Conservation (phyloP, 2,888 invertebrate genomes). For the Tupiocoris notatus region DNA sequence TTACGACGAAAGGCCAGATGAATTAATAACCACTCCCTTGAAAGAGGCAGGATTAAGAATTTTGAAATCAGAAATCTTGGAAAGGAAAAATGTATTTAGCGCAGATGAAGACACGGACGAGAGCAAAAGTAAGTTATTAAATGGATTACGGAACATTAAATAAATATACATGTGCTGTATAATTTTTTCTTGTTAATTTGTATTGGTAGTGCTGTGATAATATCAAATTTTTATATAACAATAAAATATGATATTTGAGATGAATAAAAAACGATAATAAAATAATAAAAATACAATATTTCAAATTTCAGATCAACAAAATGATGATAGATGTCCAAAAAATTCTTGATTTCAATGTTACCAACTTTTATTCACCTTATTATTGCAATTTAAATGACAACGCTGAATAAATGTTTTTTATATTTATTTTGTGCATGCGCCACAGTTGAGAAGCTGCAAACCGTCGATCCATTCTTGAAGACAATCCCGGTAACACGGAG, state of each 20-base stretch:
- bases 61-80: background rate
- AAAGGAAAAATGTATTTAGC: slow-evolving; percentile 6
- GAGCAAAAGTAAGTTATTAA: slow-evolving; percentile 21
- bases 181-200: background rate
- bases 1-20: slow-evolving; percentile 1
- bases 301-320: too few relatives aligned
- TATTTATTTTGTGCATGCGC: background rate
- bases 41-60: slow-evolving; percentile 20
- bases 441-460: slow-evolving; percentile 20
- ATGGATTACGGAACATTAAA: background rate
- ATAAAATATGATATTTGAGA: background rate
- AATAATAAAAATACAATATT: too few relatives aligned
- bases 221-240: too few relatives aligned
- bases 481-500: slow-evolving; percentile 19
- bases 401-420: too few relatives aligned
- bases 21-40: background rate
- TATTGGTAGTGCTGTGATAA: background rate
- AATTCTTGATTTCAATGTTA: too few relatives aligned
- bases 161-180: background rate
- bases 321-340: too few relatives aligned
- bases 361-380: too few relatives aligned
- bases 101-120: background rate
- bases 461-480: slow-evolving; percentile 37
- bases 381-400: too few relatives aligned
- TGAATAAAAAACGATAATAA: too few relatives aligned